Evolutionary conservation across 1,140 invertebrate species (phyloP).

Genomic region (Whitmania pigra): DNA sequence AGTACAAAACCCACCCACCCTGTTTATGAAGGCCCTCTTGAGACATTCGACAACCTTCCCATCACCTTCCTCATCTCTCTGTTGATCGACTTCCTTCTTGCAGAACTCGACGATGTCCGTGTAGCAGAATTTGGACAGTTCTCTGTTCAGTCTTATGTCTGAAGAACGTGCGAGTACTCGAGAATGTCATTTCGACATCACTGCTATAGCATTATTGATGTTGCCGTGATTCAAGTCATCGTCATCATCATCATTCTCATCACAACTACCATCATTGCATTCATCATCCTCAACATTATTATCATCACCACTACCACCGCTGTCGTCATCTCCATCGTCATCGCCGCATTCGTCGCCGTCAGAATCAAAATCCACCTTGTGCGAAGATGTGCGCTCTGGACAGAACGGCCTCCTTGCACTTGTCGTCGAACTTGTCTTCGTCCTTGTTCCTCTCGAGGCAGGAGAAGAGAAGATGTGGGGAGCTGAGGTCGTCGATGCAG

Average conservation of each 20-base stretch:
- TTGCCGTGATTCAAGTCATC: neutral
- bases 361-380: neutral
- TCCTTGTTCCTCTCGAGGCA: constrained; percentile 61
- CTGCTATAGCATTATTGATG: neutral
- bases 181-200: neutral
- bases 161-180: constrained; percentile 34
- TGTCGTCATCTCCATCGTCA: neutral
- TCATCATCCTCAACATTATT: neutral
- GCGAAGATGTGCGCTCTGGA: constrained; percentile 46
- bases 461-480: constrained; percentile 35
- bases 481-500: constrained; percentile 31
- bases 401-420: constrained; percentile 70
- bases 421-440: constrained; percentile 42
- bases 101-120: constrained; percentile 63
- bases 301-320: neutral
- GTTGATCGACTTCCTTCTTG: constrained; percentile 34
- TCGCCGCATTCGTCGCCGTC: neutral
- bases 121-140: constrained; percentile 62
- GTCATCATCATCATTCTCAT: neutral
- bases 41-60: constrained; percentile 20
- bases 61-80: constrained; percentile 30
- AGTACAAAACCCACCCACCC: neutral
- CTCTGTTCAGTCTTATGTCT: constrained; percentile 81
- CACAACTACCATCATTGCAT: too few species aligned
- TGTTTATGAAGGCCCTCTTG: constrained; percentile 12